Percentiles rank a stretch among this genome's conserved stretches.
phyloP scores from a whole-genome alignment of 2,113 vertebrate genomes.

The Pachyramphus minor region DNA sequence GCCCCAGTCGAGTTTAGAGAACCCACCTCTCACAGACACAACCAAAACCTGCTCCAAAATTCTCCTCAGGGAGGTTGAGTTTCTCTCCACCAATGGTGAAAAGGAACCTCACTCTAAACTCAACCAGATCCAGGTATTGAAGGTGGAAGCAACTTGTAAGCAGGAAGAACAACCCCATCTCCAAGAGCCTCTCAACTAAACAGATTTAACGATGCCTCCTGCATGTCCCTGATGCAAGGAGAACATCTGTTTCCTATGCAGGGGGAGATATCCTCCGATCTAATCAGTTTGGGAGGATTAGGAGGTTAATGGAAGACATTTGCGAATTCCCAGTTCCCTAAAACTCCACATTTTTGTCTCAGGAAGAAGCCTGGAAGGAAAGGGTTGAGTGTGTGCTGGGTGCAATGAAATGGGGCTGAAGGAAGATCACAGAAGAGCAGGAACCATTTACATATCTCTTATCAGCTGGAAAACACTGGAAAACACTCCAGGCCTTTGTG shows the following conservation, averaged over 20 bases:
- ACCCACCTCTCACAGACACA: neutral
- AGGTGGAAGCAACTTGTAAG: neutral
- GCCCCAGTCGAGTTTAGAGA: neutral
- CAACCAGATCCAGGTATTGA: neutral
- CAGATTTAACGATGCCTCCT: neutral
- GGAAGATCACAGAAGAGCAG: neutral
- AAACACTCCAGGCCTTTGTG: neutral
- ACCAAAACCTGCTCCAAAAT: neutral
- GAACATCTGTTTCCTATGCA: constrained; percentile 19
- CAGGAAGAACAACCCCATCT: neutral
- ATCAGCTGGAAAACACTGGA: neutral
- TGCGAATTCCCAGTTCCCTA: neutral
- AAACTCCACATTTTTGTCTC: neutral
- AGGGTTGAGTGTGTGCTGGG: neutral
- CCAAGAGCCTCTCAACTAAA: neutral
- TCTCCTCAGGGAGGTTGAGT: neutral
- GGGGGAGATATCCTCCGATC: neutral
- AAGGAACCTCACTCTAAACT: neutral
- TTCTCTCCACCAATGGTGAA: neutral
- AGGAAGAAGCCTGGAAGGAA: neutral
- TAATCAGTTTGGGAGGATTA: neutral
- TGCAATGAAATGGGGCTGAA: neutral
- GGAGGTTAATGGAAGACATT: neutral
- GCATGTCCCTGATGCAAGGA: neutral
- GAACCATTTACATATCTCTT: neutral